These are phyloP conservation scores for Petrophora chlorosata DNA, from an alignment of 2,888 invertebrate genomes.

Conservation along the genomic window DNA sequence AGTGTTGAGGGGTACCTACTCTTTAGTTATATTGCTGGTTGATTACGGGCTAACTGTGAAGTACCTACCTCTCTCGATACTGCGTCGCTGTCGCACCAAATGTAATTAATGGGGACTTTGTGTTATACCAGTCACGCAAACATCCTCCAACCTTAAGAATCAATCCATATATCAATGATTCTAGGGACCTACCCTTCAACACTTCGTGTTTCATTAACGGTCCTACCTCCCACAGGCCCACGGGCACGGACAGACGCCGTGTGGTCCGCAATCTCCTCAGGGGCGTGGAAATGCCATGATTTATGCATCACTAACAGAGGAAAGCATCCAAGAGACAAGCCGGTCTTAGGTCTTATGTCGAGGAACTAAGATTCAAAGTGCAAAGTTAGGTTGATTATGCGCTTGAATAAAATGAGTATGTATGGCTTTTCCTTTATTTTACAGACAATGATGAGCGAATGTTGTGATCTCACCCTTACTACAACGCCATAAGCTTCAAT, in stretches of 20 bases:
- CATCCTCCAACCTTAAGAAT: no score
- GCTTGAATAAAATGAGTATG: background rate
- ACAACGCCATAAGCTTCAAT: background rate
- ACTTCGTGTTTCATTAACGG: slow-evolving; percentile 15
- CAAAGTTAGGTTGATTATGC: background rate
- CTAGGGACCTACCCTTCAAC: slow-evolving; percentile 4
- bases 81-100: no score
- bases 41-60: no score
- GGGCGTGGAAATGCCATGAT: slow-evolving; percentile 19
- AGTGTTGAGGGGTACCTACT: no score
- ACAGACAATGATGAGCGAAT: slow-evolving; percentile 3
- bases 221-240: slow-evolving; percentile 12
- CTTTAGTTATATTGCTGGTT: no score
- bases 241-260: background rate
- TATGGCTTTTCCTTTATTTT: slow-evolving; percentile 3
- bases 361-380: background rate
- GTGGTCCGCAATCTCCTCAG: slow-evolving; percentile 4
- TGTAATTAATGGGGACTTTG: no score
- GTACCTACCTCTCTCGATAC: no score
- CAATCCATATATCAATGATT: background rate
- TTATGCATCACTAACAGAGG: slow-evolving; percentile 10
- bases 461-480: slow-evolving; percentile 1
- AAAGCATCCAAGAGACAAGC: no score
- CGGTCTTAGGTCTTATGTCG: background rate
- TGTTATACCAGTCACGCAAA: no score